Evolutionary conservation across 1,140 invertebrate genomes (phyloP).

Genomic region (Leptopilina boulardi): DNA sequence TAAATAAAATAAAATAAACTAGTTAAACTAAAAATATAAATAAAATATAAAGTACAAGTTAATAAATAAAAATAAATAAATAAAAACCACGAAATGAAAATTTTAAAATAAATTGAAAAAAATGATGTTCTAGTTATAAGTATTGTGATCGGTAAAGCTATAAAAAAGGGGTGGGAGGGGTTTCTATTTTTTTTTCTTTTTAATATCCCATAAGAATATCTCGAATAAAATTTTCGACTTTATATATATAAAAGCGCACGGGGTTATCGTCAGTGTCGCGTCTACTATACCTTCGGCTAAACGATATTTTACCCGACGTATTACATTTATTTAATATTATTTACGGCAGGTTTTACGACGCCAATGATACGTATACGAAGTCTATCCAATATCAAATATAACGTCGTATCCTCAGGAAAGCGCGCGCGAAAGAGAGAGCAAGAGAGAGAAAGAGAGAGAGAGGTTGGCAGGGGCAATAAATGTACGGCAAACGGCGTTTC

Average conservation of each 20-base stretch:
- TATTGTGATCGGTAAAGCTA: background rate
- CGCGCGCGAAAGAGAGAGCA: too few relatives aligned
- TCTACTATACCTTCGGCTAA: constrained; percentile 52
- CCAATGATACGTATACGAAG: constrained; percentile 73
- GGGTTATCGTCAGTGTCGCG: constrained; percentile 25
- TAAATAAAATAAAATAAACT: too few relatives aligned
- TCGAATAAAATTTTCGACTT: background rate
- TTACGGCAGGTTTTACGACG: constrained; percentile 73
- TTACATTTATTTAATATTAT: constrained; percentile 77
- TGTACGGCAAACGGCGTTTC: constrained; percentile 73
- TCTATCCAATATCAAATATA: constrained; percentile 77
- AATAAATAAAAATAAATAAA: background rate
- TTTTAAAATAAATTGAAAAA: background rate
- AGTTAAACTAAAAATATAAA: too few relatives aligned
- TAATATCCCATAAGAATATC: constrained; percentile 1
- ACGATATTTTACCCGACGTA: constrained; percentile 69
- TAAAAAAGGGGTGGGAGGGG: too few relatives aligned
- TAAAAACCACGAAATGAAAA: background rate
- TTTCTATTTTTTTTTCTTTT: background rate
- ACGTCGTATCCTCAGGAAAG: constrained; percentile 70
- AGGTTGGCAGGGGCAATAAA: constrained; percentile 72
- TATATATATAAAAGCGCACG: background rate
- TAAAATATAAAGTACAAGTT: too few relatives aligned
- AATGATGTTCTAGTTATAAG: background rate
- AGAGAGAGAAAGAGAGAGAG: constrained; percentile 58